phyloP scores from a whole-genome alignment of 2,888 invertebrate species.

The Nemapogon koenigi region DNA sequence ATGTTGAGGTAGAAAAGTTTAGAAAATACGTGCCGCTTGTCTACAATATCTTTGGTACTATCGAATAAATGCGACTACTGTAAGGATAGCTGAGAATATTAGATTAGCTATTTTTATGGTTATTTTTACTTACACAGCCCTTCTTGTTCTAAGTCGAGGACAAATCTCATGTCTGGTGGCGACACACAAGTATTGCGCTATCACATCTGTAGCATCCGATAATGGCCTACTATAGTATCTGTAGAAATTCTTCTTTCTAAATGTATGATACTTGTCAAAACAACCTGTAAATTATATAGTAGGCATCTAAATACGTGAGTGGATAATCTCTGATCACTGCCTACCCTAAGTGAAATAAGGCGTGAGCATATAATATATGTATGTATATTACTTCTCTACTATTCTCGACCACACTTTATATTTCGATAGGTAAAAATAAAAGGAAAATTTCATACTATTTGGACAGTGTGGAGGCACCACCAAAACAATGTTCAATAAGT shows the following conservation, averaged over 20 bases:
- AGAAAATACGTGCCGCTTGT: no score
- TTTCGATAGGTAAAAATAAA: no score
- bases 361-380: no score
- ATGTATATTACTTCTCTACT: no score
- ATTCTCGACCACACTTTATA: no score
- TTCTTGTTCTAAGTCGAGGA: constrained; percentile 52
- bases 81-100: background rate
- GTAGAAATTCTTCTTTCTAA: constrained; percentile 20
- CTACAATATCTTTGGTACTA: no score
- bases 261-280: constrained; percentile 23
- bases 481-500: constrained; percentile 52
- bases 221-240: background rate
- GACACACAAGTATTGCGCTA: constrained; percentile 29
- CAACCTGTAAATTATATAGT: constrained; percentile 21
- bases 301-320: background rate
- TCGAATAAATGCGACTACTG: no score
- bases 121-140: constrained; percentile 51
- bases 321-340: no score
- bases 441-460: constrained; percentile 39
- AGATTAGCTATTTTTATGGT: background rate
- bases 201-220: no score
- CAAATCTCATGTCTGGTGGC: constrained; percentile 37
- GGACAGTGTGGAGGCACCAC: constrained; percentile 48
- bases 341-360: no score
- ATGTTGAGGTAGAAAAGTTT: no score